phyloP scores from a whole-genome alignment of 2,797 vertebrate species.

The Sebastes elongatus region DNA sequence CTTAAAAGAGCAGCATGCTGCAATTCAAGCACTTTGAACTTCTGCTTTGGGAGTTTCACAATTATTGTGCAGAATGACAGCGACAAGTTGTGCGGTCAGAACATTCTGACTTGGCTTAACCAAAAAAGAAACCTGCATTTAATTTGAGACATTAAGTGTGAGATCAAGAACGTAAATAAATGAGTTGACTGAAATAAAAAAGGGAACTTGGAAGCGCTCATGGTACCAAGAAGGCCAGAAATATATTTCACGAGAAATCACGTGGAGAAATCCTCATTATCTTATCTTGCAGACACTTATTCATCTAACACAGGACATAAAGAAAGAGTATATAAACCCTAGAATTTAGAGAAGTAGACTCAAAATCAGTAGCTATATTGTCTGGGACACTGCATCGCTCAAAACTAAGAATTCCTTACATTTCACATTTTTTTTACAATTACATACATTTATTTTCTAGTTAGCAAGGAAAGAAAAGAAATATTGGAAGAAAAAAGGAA shows the following conservation, averaged over 20 bases:
- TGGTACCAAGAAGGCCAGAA: neutral
- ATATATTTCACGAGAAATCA: neutral
- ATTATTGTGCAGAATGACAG: too few species aligned
- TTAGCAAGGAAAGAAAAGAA: neutral
- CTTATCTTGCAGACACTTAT: neutral
- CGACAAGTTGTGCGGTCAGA: neutral
- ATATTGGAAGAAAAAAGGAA: neutral
- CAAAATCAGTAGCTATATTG: neutral
- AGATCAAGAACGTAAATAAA: neutral
- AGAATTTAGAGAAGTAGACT: neutral
- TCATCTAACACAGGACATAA: neutral
- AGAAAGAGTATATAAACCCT: neutral
- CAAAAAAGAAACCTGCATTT: too few species aligned
- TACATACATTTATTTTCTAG: neutral
- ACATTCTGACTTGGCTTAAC: neutral
- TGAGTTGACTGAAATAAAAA: neutral
- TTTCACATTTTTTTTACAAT: too few species aligned
- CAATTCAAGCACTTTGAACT: neutral
- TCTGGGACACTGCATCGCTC: neutral
- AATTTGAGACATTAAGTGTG: neutral
- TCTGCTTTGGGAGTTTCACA: neutral
- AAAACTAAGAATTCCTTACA: neutral
- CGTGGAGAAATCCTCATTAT: neutral
- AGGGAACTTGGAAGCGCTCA: neutral
- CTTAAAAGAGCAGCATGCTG: neutral